These are phyloP conservation scores for Oncorhynchus keta DNA, from an alignment of 2,113 vertebrate species.

Conservation along the genomic window DNA sequence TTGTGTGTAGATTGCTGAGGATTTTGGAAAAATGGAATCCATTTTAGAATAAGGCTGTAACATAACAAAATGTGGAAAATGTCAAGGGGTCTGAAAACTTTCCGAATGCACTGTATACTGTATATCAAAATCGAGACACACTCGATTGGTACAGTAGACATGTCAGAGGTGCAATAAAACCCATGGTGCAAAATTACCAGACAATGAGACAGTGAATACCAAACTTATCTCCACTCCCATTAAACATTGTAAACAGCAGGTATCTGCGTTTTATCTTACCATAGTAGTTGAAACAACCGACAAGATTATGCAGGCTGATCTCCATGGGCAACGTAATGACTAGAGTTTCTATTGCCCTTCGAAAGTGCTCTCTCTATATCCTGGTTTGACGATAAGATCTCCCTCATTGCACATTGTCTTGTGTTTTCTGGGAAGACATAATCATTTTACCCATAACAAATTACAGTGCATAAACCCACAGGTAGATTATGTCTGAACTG, in stretches of 20 bases:
- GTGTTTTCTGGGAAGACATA: neutral
- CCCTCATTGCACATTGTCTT: neutral
- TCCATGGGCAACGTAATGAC: too few relatives aligned
- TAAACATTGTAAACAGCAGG: neutral
- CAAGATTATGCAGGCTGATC: neutral
- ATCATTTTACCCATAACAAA: neutral
- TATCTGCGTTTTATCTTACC: constrained; percentile 2
- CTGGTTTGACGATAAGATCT: neutral
- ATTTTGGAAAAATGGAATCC: too few relatives aligned
- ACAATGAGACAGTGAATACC: constrained; percentile 29
- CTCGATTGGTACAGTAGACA: too few relatives aligned
- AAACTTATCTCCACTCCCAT: constrained; percentile 29
- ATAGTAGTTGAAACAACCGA: neutral
- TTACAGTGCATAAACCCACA: neutral
- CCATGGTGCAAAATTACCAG: too few relatives aligned
- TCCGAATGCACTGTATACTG: too few relatives aligned
- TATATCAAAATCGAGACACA: too few relatives aligned
- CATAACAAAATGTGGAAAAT: too few relatives aligned
- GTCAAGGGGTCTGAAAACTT: too few relatives aligned
- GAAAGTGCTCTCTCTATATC: neutral
- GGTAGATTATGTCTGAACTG: neutral
- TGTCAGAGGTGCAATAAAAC: too few relatives aligned
- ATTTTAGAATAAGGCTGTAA: too few relatives aligned
- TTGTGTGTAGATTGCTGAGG: too few relatives aligned
- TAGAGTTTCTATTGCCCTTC: constrained; percentile 18